phyloP scores from a whole-genome alignment of 2,797 vertebrate genomes.

The Brachymystax lenok region DNA sequence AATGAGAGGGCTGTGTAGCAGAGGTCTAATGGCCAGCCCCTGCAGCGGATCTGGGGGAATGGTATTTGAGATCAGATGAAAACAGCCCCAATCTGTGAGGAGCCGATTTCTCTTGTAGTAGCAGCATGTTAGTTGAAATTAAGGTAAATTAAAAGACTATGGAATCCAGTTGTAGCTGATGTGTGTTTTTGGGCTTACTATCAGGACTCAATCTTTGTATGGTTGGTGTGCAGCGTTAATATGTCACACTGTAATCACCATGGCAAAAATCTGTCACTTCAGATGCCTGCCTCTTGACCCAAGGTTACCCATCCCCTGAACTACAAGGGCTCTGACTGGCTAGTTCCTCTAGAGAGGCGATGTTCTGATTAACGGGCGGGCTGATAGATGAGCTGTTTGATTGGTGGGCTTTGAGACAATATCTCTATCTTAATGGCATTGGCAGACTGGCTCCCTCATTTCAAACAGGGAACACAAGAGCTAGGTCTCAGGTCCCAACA shows the following conservation, averaged over 20 bases:
- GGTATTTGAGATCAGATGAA: constrained; percentile 5
- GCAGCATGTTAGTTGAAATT: background rate
- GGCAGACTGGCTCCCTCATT: constrained; percentile 11
- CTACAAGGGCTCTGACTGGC: constrained; percentile 17
- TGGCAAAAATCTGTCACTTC: constrained; percentile 34
- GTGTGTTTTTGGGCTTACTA: background rate
- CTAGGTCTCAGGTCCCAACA: background rate
- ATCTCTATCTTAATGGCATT: constrained; percentile 19
- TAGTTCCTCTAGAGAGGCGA: constrained; percentile 52
- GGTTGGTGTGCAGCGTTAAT: background rate
- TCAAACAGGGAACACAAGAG: background rate
- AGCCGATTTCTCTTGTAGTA: background rate
- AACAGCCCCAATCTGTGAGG: background rate
- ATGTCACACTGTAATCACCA: too few relatives aligned
- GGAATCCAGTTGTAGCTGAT: background rate
- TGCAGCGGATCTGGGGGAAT: background rate
- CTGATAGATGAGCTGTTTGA: constrained; percentile 42
- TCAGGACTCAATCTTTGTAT: background rate
- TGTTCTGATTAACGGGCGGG: constrained; percentile 27
- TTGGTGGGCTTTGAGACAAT: constrained; percentile 20
- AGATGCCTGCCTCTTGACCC: constrained; percentile 42
- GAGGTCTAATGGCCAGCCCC: background rate
- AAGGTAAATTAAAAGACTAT: background rate
- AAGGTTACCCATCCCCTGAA: constrained; percentile 28
- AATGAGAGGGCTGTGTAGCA: background rate